phyloP scores from a whole-genome alignment of 2,797 vertebrate species.

The Mustela erminea region DNA sequence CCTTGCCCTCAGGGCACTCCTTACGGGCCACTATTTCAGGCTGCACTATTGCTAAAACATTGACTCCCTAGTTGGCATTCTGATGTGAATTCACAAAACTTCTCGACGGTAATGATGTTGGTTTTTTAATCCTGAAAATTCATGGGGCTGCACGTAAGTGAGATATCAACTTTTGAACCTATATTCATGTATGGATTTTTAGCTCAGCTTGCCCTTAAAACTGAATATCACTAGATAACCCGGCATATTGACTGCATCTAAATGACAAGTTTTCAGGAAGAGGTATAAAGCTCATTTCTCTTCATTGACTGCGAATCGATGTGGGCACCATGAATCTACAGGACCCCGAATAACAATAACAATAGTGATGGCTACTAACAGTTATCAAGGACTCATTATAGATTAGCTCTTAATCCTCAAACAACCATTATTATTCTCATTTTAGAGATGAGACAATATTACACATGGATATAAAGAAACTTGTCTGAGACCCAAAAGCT shows the following conservation, averaged over 20 bases:
- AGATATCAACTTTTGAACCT: conserved; percentile 81
- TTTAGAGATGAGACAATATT: conserved; percentile 68
- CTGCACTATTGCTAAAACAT: conserved; percentile 65
- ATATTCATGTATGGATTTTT: conserved; percentile 82
- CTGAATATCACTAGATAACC: conserved; percentile 78
- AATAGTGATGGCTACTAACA: conserved; percentile 54
- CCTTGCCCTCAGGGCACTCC: not conserved
- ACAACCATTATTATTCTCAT: conserved; percentile 7
- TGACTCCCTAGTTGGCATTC: conserved; percentile 76
- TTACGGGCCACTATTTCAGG: not conserved
- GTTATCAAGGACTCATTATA: conserved; percentile 55
- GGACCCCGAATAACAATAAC: conserved; percentile 58
- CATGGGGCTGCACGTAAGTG: conserved; percentile 76
- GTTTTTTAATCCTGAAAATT: conserved; percentile 79
- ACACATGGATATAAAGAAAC: conserved; percentile 25
- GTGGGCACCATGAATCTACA: conserved; percentile 5
- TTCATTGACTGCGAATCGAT: conserved; percentile 72
- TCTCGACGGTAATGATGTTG: conserved; percentile 76
- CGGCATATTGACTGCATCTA: conserved; percentile 79
- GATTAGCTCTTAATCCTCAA: conserved; percentile 63
- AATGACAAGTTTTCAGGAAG: conserved; percentile 76
- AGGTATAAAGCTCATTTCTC: conserved; percentile 74
- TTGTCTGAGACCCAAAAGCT: conserved; percentile 23
- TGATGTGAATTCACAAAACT: conserved; percentile 64
- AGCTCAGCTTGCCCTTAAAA: conserved; percentile 80